Evolutionary conservation across 2,113 vertebrate species (phyloP), one percentile per base, ranked within the genome.

Genomic region (Perca flavescens): DNA sequence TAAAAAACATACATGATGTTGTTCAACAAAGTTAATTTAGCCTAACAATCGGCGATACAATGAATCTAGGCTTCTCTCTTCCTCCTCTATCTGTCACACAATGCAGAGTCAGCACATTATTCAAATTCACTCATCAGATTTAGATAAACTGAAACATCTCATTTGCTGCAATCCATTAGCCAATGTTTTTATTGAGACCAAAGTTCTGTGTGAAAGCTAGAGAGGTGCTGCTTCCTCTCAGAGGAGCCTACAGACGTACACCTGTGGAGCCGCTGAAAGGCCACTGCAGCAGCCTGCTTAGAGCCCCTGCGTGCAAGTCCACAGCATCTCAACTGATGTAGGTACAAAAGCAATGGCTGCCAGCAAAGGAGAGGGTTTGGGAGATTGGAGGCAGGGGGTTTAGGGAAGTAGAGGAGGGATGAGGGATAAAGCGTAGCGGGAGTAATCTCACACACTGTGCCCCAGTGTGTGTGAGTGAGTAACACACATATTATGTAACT

Each of bases 391-490:
- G 61, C 71, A 72, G 28, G 52, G 79, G 81, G 43, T 86, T 85
- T 80, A 84, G 71, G 52, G 74, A 78, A 62, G 61, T 17, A 40
- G 67, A 60, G 65, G 77, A 52, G 52, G 75, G 53, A 63, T 63
- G 17, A 40, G 68, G 79, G 87, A 82, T 91, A 86, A 88, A 90
- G 71, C 69, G 8, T 66, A 80, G 77, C 80, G 7, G 70, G 70
- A 71, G 80, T 94, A 94, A 95, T 95, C 91, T 89, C 81, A 79
- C 86, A 85, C 15, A 67, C 80, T 83, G 74, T 82, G 86, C 61
- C 74, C 79, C 68, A 74, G 84, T 87, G 79, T 87, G 8, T 89
- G 90, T 78, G 84, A 87, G 85, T 79, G 90, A 91, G 90, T 90
- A 80, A 82, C 85, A 84, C 84, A 88, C 52, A 80, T 80, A 72